Conservation (phyloP, 2,888 invertebrate genomes). For the Drosophila sordidula region DNA sequence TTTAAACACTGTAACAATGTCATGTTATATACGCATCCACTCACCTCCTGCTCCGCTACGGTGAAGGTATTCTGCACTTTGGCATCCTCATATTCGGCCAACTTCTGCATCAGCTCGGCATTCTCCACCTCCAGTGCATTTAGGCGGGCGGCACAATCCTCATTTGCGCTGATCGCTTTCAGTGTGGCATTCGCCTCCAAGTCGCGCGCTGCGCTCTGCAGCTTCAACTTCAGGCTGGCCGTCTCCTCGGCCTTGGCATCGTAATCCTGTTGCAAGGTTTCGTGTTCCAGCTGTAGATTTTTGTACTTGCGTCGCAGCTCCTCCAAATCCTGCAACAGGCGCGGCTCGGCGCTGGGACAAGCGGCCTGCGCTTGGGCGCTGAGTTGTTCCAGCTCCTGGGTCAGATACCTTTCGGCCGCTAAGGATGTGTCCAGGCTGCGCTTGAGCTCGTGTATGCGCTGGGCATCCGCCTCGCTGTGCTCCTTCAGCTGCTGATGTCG, state of each 20-base stretch:
- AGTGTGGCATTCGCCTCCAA: constrained; percentile 12
- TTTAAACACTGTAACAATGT: not conserved
- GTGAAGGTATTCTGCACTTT: constrained; percentile 70
- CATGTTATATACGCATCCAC: not conserved
- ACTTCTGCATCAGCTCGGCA: constrained; percentile 75
- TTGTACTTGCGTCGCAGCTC: constrained; percentile 70
- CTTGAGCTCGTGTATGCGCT: constrained; percentile 83
- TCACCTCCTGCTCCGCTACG: constrained; percentile 82
- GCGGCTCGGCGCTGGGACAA: constrained; percentile 24
- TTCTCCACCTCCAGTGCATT: constrained; percentile 78
- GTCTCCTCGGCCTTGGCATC: constrained; percentile 65
- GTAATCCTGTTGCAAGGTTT: constrained; percentile 74
- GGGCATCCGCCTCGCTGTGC: constrained; percentile 77
- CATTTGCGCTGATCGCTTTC: constrained; percentile 39
- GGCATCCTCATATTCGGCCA: constrained; percentile 77
- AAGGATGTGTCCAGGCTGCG: constrained; percentile 81
- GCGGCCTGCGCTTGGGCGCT: constrained; percentile 40
- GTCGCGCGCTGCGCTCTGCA: constrained; percentile 46
- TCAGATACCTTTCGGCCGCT: constrained; percentile 80
- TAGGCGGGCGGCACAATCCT: constrained; percentile 50
- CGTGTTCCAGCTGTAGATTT: constrained; percentile 56
- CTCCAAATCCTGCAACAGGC: constrained; percentile 63
- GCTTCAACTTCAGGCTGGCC: constrained; percentile 43
- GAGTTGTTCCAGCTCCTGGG: constrained; percentile 82
- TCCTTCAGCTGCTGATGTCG: constrained; percentile 72